Percentiles rank a stretch among this genome's conserved stretches.
These are phyloP conservation scores for Acrobasis consociella DNA, from an alignment of 2,888 invertebrate genomes.

Conservation along the genomic window DNA sequence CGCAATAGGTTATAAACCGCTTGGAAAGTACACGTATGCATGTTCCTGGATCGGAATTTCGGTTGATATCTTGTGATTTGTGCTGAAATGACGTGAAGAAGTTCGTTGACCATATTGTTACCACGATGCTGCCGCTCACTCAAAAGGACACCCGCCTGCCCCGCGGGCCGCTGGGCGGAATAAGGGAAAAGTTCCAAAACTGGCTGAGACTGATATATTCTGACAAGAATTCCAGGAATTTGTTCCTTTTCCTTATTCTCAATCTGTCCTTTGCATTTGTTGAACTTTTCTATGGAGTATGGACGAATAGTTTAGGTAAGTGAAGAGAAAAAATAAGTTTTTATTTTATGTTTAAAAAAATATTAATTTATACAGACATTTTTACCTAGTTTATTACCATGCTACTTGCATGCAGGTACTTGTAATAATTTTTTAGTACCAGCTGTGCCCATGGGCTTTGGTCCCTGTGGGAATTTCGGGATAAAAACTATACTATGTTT, in stretches of 20 bases:
- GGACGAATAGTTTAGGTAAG: constrained; percentile 93
- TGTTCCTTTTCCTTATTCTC: constrained; percentile 95
- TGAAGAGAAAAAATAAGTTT: constrained; percentile 7
- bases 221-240: constrained; percentile 95
- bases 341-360: no score
- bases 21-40: constrained; percentile 78
- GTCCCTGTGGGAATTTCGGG: no score
- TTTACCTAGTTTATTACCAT: no score
- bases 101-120: constrained; percentile 39
- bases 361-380: no score
- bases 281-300: constrained; percentile 95
- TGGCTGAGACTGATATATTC: constrained; percentile 95
- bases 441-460: no score
- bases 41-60: constrained; percentile 56
- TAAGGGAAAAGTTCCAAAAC: constrained; percentile 88
- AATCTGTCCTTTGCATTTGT: constrained; percentile 99
- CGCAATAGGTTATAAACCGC: constrained; percentile 68
- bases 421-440: no score
- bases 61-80: constrained; percentile 57
- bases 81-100: constrained; percentile 68
- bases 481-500: no score
- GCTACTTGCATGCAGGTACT: no score
- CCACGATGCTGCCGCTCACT: constrained; percentile 88
- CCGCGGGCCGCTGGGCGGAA: constrained; percentile 83
- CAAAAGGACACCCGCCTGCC: constrained; percentile 86